Evolutionary conservation across 2,797 vertebrate species (phyloP), one percentile per base, ranked within the genome.

Genomic region (Phoeniculus purpureus): DNA sequence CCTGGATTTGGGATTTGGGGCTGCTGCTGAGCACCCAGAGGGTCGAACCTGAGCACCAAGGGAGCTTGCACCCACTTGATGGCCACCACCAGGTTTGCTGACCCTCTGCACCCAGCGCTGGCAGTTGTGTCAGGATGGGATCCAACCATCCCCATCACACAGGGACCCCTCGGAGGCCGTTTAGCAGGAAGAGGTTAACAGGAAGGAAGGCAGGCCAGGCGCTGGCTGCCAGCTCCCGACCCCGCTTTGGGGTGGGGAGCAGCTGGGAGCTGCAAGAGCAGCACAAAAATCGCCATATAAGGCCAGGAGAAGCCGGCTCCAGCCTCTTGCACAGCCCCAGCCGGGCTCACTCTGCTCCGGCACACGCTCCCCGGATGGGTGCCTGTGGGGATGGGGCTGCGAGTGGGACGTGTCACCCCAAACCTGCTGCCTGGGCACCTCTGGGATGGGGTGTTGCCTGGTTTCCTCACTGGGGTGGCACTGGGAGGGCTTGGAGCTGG

Each of bases 231-330:
- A 91, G n/a, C 86, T 91, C 87, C 82, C 76, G 90, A 85, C 89
- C 91, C 80, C 50, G 89, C 92, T 89, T 82, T 71, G 93, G 90
- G 94, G 86, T 95, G 85, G 90, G 92, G 81, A 92, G 92, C 94
- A 84, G 92, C 94, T 84, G 81, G 92, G 94, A 92, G 89, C 89
- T 87, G 66, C 81, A 91, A 52, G 62, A 92, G 64, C 64, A 4
- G 58, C 12, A 37, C 6, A 2, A 93, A 94, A 94, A 96, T 96
- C 73, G 79, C 96, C 96, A 92, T 95, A 96, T 95, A 96, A 96
- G 96, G 96, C 94, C 83, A 94, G 81, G 76, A 75, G 3, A 7
- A 89, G 92, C 80, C 52, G 0, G 82, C 80, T 95, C 37, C 85
- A 86, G 86, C 66, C 85, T 87, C 70, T 61, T 0, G 22, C 59